phyloP scores from a whole-genome alignment of 2,888 invertebrate species.

The Ennomos quercinarius region DNA sequence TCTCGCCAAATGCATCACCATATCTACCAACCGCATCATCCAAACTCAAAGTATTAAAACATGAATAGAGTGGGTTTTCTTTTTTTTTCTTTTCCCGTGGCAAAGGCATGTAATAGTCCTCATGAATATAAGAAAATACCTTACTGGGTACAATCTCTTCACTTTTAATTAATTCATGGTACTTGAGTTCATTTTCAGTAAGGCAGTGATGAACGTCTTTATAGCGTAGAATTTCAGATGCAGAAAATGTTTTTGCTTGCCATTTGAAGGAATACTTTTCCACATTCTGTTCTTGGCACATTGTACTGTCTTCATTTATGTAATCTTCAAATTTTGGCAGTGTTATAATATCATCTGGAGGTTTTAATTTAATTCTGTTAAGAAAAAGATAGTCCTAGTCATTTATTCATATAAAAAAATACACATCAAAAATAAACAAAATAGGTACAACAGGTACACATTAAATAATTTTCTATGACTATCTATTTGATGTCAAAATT shows the following conservation, averaged over 20 bases:
- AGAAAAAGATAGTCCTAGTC: no score
- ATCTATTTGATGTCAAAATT: no score
- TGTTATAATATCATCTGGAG: slow-evolving; percentile 60
- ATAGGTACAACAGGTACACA: no score
- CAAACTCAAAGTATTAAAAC: slow-evolving; percentile 56
- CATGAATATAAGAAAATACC: slow-evolving; percentile 85
- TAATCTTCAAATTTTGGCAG: slow-evolving; percentile 75
- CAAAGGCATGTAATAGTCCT: slow-evolving; percentile 80
- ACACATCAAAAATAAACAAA: not conserved
- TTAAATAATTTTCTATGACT: no score
- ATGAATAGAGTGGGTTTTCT: slow-evolving; percentile 47
- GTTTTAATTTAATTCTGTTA: slow-evolving; percentile 69
- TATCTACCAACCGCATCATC: slow-evolving; percentile 48
- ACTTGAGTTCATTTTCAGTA: slow-evolving; percentile 82
- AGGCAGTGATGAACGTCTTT: slow-evolving; percentile 86
- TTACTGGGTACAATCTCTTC: slow-evolving; percentile 59
- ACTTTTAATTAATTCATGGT: slow-evolving; percentile 62
- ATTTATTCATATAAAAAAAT: slow-evolving; percentile 9
- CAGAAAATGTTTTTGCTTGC: slow-evolving; percentile 90
- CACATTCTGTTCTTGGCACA: slow-evolving; percentile 44
- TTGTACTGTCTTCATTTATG: slow-evolving; percentile 46
- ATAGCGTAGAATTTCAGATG: slow-evolving; percentile 86
- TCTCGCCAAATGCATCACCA: slow-evolving; percentile 41
- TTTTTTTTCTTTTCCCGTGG: slow-evolving; percentile 51
- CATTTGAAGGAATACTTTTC: slow-evolving; percentile 84